Base-by-base conservation (phyloP, 1,140 invertebrate genomes). In the Listronotus oregonensis region DNA sequence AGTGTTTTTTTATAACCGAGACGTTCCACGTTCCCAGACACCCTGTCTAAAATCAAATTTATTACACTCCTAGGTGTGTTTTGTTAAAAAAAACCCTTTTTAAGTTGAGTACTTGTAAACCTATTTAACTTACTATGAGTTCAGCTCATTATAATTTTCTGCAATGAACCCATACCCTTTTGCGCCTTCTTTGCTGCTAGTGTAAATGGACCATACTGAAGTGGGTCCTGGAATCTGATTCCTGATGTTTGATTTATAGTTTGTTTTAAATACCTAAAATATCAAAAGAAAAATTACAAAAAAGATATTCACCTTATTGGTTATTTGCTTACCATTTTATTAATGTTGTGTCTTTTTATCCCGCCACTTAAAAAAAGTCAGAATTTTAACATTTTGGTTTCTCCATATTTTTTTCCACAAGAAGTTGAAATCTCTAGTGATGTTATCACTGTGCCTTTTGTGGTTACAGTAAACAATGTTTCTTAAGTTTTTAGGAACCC, bases 401-500 rank as follows among this genome's bases (percentile, higher is more conserved):
- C 66, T 17, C 75, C 66, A 70, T 82, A 85, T n/a, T 56, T 80
- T 78, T 2, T 78, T 67, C 78, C 82, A 86, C 51, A 87, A 76
- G 21, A 70, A 78, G n/a, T 83, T 65, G 68, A 82, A 86, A 50
- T 86, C 81, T 0, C 37, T 27, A 2, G 61, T 14, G 10, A 56
- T 59, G 27, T 71, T 52, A 55, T 66, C 11, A 73, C 74, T 40
- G 14, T 82, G 72, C 21, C 81, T 76, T 6, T 86, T 71, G 32
- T 79, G 83, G 43, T 75, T 78, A 71, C 85, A 87, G 74, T 86
- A 87, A 7, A 87, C 84, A 61, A 82, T 82, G 18, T 80, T 80
- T 32, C 83, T 82, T 69, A 85, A 78, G 67, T 87, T 85, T 21
- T 82, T 77, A 21, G 81, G 79, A 15, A 85, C 73, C 32, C 82